Conservation (phyloP, 2,113 vertebrate species). For the Sus scrofa region T2T-Sscrofa CM000817.6:5304501-5305000, state of each 20-base stretch:
- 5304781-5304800: neutral
- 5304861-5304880: neutral
- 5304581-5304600: neutral
- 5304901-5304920: neutral
- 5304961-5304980: too few relatives aligned
- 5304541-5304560: too few relatives aligned
- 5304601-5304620: rapidly evolving
- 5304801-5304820: neutral
- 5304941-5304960: too few relatives aligned
- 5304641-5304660: neutral
- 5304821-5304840: too few relatives aligned
- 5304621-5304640: rapidly evolving
- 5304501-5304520: rapidly evolving
- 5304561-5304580: rapidly evolving
- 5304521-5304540: rapidly evolving
- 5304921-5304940: neutral
- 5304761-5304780: neutral
- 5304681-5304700: too few relatives aligned
- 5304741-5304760: too few relatives aligned
- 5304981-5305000: too few relatives aligned
- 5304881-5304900: neutral
- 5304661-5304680: neutral
- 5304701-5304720: rapidly evolving
- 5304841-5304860: neutral
- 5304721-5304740: neutral